Evolutionary conservation across 2,797 vertebrate genomes (phyloP).

Genomic region (Zonotrichia albicollis): DNA sequence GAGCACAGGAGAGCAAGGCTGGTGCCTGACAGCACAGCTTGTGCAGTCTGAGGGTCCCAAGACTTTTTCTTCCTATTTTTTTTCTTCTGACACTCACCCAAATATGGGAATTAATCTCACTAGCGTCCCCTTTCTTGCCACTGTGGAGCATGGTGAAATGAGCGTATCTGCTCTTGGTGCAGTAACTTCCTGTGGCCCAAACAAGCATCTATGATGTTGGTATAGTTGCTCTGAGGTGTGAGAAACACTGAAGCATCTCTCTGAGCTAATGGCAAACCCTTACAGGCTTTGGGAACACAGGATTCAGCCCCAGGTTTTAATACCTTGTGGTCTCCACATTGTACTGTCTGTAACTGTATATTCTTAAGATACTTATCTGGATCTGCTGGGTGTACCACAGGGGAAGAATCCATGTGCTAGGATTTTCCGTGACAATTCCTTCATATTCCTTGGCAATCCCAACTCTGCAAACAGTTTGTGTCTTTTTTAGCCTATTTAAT

Average conservation of each 20-base stretch:
- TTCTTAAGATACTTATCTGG: background rate
- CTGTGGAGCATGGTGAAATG: background rate
- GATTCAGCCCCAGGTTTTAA: background rate
- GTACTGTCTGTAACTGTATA: background rate
- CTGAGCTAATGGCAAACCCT: background rate
- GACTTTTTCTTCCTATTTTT: background rate
- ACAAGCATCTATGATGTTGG: background rate
- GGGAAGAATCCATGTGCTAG: background rate
- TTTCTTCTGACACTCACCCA: background rate
- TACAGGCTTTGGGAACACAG: background rate
- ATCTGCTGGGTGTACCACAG: background rate
- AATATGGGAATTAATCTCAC: background rate
- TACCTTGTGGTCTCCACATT: background rate
- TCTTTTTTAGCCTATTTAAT: constrained; percentile 44
- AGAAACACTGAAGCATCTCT: background rate
- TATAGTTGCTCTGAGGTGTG: background rate
- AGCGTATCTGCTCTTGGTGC: background rate
- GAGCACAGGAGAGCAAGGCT: background rate
- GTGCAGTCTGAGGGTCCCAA: accelerated
- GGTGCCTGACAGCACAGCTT: background rate
- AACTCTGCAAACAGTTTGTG: constrained; percentile 18
- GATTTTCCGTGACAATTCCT: constrained; percentile 33
- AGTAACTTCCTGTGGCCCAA: background rate
- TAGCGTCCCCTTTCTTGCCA: background rate
- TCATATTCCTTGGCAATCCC: constrained; percentile 28